These are phyloP conservation scores for Nephrotoma guestfalica DNA, from an alignment of 2,888 invertebrate species.

Conservation along the genomic window DNA sequence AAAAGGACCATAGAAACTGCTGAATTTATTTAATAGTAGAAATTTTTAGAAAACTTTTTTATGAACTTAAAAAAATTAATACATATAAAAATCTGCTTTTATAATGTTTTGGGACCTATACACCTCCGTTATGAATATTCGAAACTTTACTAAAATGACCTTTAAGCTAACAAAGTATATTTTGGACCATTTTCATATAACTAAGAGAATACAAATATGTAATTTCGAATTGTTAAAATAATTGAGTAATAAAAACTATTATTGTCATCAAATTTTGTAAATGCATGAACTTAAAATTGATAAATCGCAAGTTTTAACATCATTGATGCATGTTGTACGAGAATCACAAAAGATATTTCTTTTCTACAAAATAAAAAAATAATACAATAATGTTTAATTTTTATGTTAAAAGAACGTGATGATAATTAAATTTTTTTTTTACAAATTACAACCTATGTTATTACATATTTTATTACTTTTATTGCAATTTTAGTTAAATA, in stretches of 20 bases:
- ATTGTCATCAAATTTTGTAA: too few species aligned
- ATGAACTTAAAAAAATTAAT: neutral
- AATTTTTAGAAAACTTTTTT: neutral
- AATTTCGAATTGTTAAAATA: too few species aligned
- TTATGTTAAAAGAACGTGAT: neutral
- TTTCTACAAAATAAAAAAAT: too few species aligned
- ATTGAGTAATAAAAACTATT: too few species aligned
- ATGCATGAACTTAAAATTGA: too few species aligned
- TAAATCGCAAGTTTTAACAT: too few species aligned
- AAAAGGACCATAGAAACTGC: neutral
- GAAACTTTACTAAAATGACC: neutral
- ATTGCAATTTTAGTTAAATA: neutral
- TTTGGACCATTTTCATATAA: neutral
- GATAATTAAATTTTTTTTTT: neutral
- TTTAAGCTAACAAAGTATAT: neutral
- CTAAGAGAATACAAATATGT: too few species aligned
- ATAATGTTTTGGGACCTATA: neutral
- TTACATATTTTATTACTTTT: neutral
- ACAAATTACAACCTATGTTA: neutral
- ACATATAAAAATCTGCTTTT: neutral
- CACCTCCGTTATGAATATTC: neutral
- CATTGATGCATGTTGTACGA: too few species aligned
- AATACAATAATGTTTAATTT: neutral
- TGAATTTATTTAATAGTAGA: neutral
- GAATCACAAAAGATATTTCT: too few species aligned